These are phyloP conservation scores for Scaeva pyrastri DNA, from an alignment of 2,888 invertebrate genomes.

Conservation along the genomic window DNA sequence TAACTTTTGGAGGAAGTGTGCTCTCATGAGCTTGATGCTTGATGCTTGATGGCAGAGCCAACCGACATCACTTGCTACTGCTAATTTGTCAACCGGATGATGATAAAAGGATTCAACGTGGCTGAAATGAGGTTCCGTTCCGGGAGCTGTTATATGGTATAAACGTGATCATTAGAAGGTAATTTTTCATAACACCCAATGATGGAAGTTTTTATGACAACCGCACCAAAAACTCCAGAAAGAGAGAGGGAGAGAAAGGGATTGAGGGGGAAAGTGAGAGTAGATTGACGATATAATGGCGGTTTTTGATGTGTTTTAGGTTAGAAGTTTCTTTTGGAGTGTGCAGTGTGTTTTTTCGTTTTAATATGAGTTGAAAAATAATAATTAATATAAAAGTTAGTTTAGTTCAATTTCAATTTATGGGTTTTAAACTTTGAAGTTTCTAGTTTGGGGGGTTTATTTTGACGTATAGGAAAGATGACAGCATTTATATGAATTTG, in stretches of 20 bases:
- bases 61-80: conserved; percentile 13
- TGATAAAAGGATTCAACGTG: conserved; percentile 59
- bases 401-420: too few species aligned
- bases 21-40: not conserved
- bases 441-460: too few species aligned
- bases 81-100: conserved; percentile 71
- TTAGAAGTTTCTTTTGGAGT: not conserved
- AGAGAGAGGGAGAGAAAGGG: not conserved
- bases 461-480: too few species aligned
- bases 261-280: not conserved
- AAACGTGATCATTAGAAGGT: conserved; percentile 47
- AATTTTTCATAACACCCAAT: conserved; percentile 51
- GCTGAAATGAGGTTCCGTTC: conserved; percentile 31
- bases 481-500: too few species aligned
- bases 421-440: too few species aligned
- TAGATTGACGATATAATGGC: conserved; percentile 20
- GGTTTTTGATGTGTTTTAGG: conserved; percentile 15
- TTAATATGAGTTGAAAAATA: not conserved
- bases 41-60: not conserved
- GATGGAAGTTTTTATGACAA: conserved; percentile 17
- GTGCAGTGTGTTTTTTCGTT: not conserved
- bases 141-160: not conserved
- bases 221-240: not conserved
- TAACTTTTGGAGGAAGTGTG: conserved; percentile 19
- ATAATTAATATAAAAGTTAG: too few species aligned